phyloP scores from a whole-genome alignment of 2,797 vertebrate genomes.

The Enteromius thamalakanensis region DNA sequence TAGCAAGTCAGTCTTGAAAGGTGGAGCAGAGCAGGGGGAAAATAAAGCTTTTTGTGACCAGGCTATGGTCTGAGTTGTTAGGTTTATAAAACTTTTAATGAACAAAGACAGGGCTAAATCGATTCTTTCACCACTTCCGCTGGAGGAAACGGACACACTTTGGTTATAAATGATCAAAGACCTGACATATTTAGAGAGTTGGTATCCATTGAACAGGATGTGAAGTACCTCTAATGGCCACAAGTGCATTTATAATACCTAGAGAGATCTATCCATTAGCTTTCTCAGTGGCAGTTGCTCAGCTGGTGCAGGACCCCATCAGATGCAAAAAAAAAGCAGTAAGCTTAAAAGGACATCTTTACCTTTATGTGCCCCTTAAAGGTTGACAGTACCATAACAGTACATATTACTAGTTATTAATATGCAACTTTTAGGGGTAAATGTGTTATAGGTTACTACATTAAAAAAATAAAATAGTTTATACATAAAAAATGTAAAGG shows the following conservation, averaged over 20 bases:
- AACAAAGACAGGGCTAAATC: background rate
- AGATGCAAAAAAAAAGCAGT: background rate
- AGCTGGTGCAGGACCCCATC: background rate
- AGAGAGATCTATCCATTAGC: background rate
- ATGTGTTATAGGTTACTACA: no score
- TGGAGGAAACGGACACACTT: background rate
- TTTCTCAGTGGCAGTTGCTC: background rate
- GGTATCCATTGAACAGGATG: background rate
- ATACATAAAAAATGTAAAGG: no score
- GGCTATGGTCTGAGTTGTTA: background rate
- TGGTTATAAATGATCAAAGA: slow-evolving; percentile 13
- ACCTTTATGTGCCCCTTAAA: background rate
- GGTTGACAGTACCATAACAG: background rate
- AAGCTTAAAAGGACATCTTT: background rate
- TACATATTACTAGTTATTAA: background rate
- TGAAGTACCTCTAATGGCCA: background rate
- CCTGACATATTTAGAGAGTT: background rate
- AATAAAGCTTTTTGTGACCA: background rate
- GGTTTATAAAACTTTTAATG: background rate
- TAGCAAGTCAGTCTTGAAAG: background rate
- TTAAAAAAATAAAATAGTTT: no score
- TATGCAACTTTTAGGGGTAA: background rate
- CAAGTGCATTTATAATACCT: background rate
- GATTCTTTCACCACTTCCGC: background rate
- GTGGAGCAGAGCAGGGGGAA: background rate